Evolutionary conservation across 64 coral and sea anemone genomes (phyloP), one percentile per base, ranked within the genome.

Genomic region (Montipora cactus): DNA sequence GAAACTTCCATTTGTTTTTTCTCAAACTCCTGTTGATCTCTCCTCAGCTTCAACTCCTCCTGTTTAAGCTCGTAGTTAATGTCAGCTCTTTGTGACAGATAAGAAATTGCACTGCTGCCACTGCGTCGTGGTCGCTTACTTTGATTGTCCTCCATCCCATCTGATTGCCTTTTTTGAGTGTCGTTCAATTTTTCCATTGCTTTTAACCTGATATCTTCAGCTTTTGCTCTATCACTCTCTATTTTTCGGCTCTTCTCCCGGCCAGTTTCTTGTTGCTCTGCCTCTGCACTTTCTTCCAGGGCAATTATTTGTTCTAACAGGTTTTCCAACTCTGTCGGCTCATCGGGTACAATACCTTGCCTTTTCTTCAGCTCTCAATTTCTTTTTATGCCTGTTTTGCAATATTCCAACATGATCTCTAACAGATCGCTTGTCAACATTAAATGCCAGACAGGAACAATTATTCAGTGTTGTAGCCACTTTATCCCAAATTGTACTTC

Each of bases 71-170:
- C 72, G 28, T 74, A 67, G 83, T 87, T 93, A 70, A 74, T 87
- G 82, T 93, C 76, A 93, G 83, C 92, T 87, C 83, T 93, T 88
- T 93, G 62, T 93, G 82, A 87, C 74, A 88, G 47, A 87, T 87
- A 93, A 78, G 71, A 80, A 59, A 93, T 88, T 93, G 92, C 75
- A 61, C 79, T 81, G 58, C 84, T 88, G 73, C 61, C 92, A 51
- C 64, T 93, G 44, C 74, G 20, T 77, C 84, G 74, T 79, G 86
- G 82, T 66, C 75, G 69, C 57, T 78, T 93, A 78, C 44, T 52
- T 93, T 92, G 74, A 64, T 46, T 86, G 52, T 76, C 81, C 70
- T 81, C 89, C 77, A 81, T 75, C 77, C 72, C 82, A 79, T 87
- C 91, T 78, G 74, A 87, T 87, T 93, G 76, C 82, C 91, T 77